phyloP scores from a whole-genome alignment of 2,888 invertebrate genomes.

The Pecten maximus region DNA sequence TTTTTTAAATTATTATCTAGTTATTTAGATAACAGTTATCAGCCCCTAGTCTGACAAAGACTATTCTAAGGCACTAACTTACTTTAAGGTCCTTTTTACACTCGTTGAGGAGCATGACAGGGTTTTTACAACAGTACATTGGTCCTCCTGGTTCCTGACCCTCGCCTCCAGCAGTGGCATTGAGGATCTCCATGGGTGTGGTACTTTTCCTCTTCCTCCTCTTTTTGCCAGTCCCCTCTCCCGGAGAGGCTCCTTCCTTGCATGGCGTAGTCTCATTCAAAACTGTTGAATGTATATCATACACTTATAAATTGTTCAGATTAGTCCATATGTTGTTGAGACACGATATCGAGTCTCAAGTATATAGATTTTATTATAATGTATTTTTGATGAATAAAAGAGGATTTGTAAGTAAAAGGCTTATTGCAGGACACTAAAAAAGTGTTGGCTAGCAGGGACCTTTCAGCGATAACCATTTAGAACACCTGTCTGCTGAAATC shows the following conservation, averaged over 20 bases:
- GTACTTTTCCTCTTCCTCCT: constrained; percentile 13
- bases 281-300: neutral
- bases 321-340: no score
- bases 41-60: neutral
- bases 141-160: neutral
- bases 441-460: no score
- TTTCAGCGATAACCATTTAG: no score
- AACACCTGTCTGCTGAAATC: no score
- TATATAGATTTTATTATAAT: no score
- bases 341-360: no score
- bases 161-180: neutral
- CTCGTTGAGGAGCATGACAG: constrained; percentile 49
- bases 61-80: neutral
- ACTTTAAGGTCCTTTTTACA: constrained; percentile 37
- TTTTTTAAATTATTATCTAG: no score
- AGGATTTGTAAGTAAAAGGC: no score
- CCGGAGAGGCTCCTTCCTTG: neutral
- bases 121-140: constrained; percentile 43
- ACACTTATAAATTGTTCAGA: no score
- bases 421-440: no score
- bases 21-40: neutral
- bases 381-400: no score
- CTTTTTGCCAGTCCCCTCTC: neutral
- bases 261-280: neutral
- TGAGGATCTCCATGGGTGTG: neutral